phyloP scores from a whole-genome alignment of 2,888 invertebrate genomes.

The Nycteola revayana region DNA sequence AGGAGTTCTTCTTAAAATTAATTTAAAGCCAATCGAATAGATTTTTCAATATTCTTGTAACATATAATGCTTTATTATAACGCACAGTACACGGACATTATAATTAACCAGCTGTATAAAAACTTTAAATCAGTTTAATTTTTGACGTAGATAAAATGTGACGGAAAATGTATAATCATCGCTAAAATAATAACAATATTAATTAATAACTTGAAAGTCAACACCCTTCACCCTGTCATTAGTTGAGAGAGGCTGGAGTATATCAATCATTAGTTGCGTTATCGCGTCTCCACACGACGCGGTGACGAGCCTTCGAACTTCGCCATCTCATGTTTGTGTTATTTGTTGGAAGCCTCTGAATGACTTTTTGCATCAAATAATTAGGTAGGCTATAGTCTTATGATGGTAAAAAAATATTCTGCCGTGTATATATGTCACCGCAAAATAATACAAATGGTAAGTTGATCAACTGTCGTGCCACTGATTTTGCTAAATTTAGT shows the following conservation, averaged over 20 bases:
- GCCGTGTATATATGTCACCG: too few species aligned
- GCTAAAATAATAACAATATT: slow-evolving; percentile 74
- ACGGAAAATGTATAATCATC: slow-evolving; percentile 48
- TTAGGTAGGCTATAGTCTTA: too few species aligned
- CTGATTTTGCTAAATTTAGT: too few species aligned
- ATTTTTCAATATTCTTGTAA: too few species aligned
- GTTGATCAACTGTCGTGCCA: too few species aligned
- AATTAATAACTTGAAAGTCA: slow-evolving; percentile 80
- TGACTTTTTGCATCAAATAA: too few species aligned
- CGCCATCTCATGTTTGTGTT: slow-evolving; percentile 56
- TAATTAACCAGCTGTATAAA: not conserved
- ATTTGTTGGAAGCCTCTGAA: slow-evolving; percentile 46
- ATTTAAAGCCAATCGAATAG: too few species aligned
- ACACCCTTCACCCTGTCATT: slow-evolving; percentile 77
- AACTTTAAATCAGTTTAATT: not conserved
- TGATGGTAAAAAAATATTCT: too few species aligned
- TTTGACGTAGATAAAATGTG: slow-evolving; percentile 12
- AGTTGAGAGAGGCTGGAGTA: slow-evolving; percentile 72
- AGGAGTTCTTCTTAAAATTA: too few species aligned
- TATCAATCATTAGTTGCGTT: slow-evolving; percentile 77
- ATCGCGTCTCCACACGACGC: slow-evolving; percentile 66
- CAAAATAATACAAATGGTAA: too few species aligned
- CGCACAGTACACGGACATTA: too few species aligned
- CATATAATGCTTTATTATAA: too few species aligned
- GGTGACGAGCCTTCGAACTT: slow-evolving; percentile 54